A percentile compares a stretch with the other conserved stretches of the same genome.
phyloP scores from a whole-genome alignment of 1,140 invertebrate species.

The Hyphantria cunea region DNA sequence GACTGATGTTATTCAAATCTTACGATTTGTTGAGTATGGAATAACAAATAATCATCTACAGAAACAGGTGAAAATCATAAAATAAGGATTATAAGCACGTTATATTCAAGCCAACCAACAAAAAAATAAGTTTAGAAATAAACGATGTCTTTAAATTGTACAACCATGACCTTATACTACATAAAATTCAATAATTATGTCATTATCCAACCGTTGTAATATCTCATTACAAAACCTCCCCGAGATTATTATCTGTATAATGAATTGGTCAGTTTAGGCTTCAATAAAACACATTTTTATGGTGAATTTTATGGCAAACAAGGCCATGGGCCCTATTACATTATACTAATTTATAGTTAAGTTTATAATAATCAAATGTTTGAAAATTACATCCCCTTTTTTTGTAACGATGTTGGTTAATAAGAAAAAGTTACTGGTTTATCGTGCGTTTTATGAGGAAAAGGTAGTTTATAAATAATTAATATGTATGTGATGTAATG shows the following conservation, averaged over 20 bases:
- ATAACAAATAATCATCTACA: too few relatives aligned
- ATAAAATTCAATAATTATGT: constrained; percentile 30
- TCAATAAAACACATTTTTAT: constrained; percentile 28
- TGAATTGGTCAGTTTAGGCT: constrained; percentile 27
- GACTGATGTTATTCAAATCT: too few relatives aligned
- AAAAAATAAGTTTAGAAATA: too few relatives aligned
- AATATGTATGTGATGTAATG: not conserved
- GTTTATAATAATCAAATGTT: constrained; percentile 10
- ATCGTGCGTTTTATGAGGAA: constrained; percentile 7
- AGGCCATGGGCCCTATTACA: constrained; percentile 9
- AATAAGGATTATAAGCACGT: too few relatives aligned
- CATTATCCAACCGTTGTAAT: constrained; percentile 21
- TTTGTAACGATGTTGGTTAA: constrained; percentile 8
- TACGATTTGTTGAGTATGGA: too few relatives aligned
- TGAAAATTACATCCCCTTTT: not conserved
- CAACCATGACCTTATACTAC: constrained; percentile 12
- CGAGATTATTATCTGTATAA: constrained; percentile 17
- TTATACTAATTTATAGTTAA: constrained; percentile 28
- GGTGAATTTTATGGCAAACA: constrained; percentile 32
- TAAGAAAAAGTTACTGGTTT: constrained; percentile 4
- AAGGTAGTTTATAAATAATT: not conserved
- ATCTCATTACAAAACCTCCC: constrained; percentile 20
- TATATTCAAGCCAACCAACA: too few relatives aligned
- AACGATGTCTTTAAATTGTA: constrained; percentile 2
- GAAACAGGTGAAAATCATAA: too few relatives aligned